Evolutionary conservation across 2,113 vertebrate species (phyloP).

Genomic region (Pseudopodoces humilis): DNA sequence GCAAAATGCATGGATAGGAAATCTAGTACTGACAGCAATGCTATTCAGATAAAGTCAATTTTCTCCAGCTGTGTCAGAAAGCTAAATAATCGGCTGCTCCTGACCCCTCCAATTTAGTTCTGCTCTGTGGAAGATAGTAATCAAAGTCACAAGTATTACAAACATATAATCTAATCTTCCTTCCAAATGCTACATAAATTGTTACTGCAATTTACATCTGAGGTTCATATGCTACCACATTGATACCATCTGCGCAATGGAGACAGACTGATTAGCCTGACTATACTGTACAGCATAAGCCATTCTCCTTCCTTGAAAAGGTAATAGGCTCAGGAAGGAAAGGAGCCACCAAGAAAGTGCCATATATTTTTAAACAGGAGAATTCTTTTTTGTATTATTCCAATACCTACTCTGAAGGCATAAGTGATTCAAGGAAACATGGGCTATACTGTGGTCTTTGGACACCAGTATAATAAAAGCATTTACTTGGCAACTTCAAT

Average conservation of each 20-base stretch:
- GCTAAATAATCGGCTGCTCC: neutral
- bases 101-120: neutral
- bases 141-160: neutral
- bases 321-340: neutral
- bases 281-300: neutral
- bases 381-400: neutral
- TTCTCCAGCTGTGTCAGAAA: neutral
- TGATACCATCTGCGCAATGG: neutral
- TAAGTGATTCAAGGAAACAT: neutral
- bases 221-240: neutral
- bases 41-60: neutral
- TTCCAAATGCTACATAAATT: neutral
- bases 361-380: neutral
- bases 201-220: neutral
- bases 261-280: neutral
- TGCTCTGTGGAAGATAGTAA: neutral
- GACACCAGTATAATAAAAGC: neutral
- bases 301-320: neutral
- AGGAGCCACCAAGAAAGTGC: neutral
- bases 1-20: neutral
- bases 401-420: neutral
- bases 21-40: neutral
- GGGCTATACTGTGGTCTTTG: neutral
- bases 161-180: neutral
- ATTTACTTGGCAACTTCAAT: neutral